Conservation (phyloP, 2,113 vertebrate species). For the Tachycineta bicolor region DNA sequence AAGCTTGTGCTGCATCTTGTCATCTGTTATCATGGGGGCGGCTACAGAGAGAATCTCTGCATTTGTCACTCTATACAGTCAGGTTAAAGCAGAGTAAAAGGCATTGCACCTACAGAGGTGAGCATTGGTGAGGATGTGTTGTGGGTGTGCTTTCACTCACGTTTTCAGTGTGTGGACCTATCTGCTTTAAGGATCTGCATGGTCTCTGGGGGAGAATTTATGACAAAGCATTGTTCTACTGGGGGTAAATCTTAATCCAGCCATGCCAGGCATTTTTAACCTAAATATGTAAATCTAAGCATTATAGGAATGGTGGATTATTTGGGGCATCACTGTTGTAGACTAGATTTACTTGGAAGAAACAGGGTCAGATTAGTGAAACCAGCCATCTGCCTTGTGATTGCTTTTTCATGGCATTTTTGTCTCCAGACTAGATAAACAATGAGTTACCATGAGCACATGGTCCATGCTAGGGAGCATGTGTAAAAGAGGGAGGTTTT, state of each 20-base stretch:
- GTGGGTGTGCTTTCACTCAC: not conserved
- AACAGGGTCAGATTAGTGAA: conserved; percentile 72
- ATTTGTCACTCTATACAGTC: conserved; percentile 77
- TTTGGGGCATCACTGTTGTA: conserved; percentile 34
- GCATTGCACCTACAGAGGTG: not conserved
- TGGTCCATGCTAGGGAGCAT: not conserved
- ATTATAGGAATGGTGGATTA: conserved; percentile 58
- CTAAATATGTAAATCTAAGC: conserved; percentile 69
- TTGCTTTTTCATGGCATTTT: conserved; percentile 48
- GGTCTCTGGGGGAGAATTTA: not conserved
- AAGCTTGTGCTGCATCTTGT: conserved; percentile 86
- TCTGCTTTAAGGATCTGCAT: not conserved
- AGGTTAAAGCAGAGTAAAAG: not conserved
- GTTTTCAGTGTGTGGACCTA: not conserved
- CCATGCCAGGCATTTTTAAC: not conserved
- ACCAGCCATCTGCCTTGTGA: conserved; percentile 63
- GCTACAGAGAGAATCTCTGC: conserved; percentile 74
- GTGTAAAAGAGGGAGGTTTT: not conserved
- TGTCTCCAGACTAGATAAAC: conserved; percentile 35
- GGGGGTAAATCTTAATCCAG: not conserved
- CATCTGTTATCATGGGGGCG: conserved; percentile 82
- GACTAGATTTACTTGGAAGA: conserved; percentile 60
- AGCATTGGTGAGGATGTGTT: not conserved
- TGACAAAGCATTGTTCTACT: conserved; percentile 26
- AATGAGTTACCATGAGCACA: conserved; percentile 29